These are phyloP conservation scores for Prunella fulvescens DNA, from an alignment of 2,113 vertebrate species.

Conservation along the genomic window DNA sequence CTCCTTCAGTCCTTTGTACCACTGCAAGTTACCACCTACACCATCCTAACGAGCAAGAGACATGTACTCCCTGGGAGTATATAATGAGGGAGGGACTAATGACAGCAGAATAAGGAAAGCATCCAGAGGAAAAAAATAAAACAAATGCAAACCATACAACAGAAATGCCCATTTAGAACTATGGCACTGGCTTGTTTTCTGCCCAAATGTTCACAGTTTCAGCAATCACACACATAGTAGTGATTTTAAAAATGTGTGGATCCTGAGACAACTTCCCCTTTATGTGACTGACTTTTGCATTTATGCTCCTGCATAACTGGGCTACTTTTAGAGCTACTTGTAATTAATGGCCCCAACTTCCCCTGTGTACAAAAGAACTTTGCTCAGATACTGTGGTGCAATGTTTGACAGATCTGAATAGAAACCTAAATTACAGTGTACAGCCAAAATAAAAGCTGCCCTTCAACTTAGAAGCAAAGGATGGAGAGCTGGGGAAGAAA, in stretches of 20 bases:
- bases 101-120: neutral
- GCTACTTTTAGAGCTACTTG: neutral
- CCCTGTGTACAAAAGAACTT: neutral
- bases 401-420: neutral
- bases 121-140: neutral
- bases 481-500: neutral
- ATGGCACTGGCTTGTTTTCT: neutral
- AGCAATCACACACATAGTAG: neutral
- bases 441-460: neutral
- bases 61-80: neutral
- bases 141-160: neutral
- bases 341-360: neutral
- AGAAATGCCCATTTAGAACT: neutral
- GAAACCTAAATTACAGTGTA: neutral
- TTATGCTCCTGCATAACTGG: neutral
- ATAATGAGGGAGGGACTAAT: slow-evolving; percentile 19
- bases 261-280: neutral
- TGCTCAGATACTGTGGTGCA: neutral
- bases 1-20: neutral
- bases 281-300: neutral
- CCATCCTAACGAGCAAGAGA: slow-evolving; percentile 22
- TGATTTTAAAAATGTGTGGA: neutral
- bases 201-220: neutral
- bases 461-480: neutral
- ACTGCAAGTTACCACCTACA: slow-evolving; percentile 25